Conservation (phyloP, 2,888 invertebrate species). For the Amblyteles armatorius region DNA sequence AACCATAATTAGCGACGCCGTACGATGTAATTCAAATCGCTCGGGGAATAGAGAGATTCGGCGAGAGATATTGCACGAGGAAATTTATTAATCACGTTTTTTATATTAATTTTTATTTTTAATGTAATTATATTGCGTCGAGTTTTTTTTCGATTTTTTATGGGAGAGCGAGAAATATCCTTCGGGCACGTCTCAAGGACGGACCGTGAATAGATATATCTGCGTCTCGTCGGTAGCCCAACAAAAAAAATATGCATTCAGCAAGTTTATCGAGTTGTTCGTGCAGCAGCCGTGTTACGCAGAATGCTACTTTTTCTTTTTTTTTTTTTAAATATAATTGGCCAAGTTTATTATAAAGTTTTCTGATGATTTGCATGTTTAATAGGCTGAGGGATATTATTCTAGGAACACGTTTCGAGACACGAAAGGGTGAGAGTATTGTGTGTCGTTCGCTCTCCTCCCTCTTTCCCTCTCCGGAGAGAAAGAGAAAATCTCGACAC, state of each 20-base stretch:
- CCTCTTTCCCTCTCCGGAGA: too few species aligned
- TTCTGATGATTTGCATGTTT: constrained; percentile 62
- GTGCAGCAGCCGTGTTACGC: constrained; percentile 17
- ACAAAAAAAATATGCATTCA: constrained; percentile 24
- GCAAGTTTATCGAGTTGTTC: constrained; percentile 32
- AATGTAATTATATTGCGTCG: constrained; percentile 1
- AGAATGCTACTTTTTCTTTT: neutral
- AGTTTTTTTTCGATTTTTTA: constrained; percentile 4
- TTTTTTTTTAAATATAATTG: constrained; percentile 25
- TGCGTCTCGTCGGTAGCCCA: neutral
- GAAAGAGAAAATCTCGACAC: neutral
- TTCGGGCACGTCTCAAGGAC: constrained; percentile 16
- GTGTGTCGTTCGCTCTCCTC: neutral
- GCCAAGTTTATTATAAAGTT: constrained; percentile 31
- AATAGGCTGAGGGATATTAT: constrained; percentile 43
- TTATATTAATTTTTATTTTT: neutral
- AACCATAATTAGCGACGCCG: constrained; percentile 13
- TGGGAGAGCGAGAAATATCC: constrained; percentile 3
- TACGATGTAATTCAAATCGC: constrained; percentile 3
- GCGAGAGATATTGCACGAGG: neutral
- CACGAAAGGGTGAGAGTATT: constrained; percentile 54
- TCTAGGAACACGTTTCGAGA: constrained; percentile 18
- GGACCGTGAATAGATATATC: neutral
- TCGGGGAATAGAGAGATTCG: neutral
- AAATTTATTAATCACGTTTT: constrained; percentile 21